phyloP scores from a whole-genome alignment of 2,888 invertebrate species.

The Caenorhabditis doughertyi region DNA sequence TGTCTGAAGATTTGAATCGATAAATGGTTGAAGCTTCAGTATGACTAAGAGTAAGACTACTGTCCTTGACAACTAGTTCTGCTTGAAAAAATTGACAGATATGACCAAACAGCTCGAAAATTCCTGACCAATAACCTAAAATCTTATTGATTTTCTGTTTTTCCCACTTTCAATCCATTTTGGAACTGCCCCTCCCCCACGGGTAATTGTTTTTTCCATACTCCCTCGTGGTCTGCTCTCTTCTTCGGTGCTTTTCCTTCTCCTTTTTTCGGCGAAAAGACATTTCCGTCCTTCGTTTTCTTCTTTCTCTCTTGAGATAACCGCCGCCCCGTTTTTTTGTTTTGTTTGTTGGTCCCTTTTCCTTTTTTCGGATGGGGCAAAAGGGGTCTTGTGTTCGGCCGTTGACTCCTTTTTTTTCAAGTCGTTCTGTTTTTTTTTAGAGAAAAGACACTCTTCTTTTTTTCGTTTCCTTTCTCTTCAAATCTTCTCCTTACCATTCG shows the following conservation, averaged over 20 bases:
- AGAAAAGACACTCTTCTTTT: constrained; percentile 9
- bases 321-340: constrained; percentile 17
- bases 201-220: constrained; percentile 27
- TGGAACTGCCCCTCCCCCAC: constrained; percentile 18
- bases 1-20: too few relatives aligned
- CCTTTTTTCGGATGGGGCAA: neutral
- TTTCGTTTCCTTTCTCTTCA: neutral
- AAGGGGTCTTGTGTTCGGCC: constrained; percentile 30
- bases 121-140: neutral
- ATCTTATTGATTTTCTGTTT: neutral
- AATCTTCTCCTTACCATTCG: constrained; percentile 6
- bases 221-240: constrained; percentile 18
- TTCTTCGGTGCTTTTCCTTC: neutral
- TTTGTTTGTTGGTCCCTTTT: constrained; percentile 41
- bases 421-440: constrained; percentile 32
- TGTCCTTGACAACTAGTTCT: too few relatives aligned
- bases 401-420: constrained; percentile 16
- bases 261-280: constrained; percentile 21
- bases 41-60: too few relatives aligned
- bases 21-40: too few relatives aligned
- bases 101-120: too few relatives aligned
- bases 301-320: constrained; percentile 23
- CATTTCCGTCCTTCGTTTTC: constrained; percentile 22
- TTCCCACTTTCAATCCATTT: constrained; percentile 9
- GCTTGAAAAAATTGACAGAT: too few relatives aligned